Evolutionary conservation across 1,140 invertebrate genomes (phyloP).

Genomic region (Zeugodacus cucurbitae): DNA sequence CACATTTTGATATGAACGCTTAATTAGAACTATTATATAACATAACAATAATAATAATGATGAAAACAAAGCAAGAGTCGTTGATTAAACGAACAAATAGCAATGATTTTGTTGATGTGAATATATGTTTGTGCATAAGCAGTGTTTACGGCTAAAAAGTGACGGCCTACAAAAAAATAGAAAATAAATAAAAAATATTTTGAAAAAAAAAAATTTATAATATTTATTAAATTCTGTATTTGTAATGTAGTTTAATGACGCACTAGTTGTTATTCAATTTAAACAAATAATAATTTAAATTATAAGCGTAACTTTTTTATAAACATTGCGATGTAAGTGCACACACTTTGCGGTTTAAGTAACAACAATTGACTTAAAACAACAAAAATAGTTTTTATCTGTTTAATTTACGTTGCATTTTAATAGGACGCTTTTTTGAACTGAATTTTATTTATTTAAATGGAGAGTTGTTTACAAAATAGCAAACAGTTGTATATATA

Average conservation of each 20-base stretch:
- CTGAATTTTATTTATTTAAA: no score
- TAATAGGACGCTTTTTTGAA: no score
- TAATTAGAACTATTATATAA: conserved; percentile 11
- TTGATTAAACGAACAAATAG: not conserved
- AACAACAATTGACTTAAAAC: not conserved
- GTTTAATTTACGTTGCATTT: no score
- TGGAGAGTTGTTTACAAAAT: no score
- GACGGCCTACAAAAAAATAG: not conserved
- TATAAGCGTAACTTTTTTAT: no score
- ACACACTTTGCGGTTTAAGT: no score
- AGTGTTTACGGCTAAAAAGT: not conserved
- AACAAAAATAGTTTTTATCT: not conserved
- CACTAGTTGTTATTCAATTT: not conserved
- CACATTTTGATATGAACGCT: conserved; percentile 35
- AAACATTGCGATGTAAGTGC: no score
- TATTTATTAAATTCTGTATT: not conserved
- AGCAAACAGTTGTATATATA: no score
- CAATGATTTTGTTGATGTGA: not conserved
- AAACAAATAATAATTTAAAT: not conserved
- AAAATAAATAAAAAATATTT: not conserved
- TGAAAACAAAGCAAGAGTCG: not conserved
- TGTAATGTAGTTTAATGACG: not conserved
- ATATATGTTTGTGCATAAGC: not conserved
- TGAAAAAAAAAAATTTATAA: not conserved
- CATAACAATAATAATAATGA: not conserved